Percentiles rank a stretch among this genome's conserved stretches.
phyloP scores from a whole-genome alignment of 2,113 vertebrate genomes.

The Hemiscyllium ocellatum region DNA sequence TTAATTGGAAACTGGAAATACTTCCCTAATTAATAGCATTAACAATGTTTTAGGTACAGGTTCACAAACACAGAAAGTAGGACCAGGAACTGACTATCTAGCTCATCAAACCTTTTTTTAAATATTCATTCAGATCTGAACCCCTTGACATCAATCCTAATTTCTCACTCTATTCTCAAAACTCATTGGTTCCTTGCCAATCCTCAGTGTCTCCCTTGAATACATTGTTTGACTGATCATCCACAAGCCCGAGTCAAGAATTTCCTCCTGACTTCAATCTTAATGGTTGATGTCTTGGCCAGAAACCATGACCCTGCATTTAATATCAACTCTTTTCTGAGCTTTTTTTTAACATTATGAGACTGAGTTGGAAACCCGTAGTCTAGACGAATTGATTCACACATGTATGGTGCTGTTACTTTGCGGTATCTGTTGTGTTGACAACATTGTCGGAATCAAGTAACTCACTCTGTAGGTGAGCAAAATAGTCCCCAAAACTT shows the following conservation, averaged over 20 bases:
- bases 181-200: background rate
- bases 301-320: background rate
- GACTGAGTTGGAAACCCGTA: background rate
- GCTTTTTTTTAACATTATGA: background rate
- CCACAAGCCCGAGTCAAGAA: background rate
- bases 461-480: too few relatives aligned
- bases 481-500: background rate
- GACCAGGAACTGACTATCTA: background rate
- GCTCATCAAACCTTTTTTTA: background rate
- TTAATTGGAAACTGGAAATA: background rate
- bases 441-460: background rate
- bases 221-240: background rate
- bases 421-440: background rate
- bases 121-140: background rate
- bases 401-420: background rate
- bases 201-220: too few relatives aligned
- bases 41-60: background rate
- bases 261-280: background rate
- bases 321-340: background rate
- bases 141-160: background rate
- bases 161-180: background rate
- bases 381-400: background rate
- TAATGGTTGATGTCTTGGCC: background rate
- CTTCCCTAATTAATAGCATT: background rate
- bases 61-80: background rate